Percentiles rank a stretch among this genome's conserved stretches.
phyloP scores from a whole-genome alignment of 2,888 invertebrate genomes.

The Acronicta psi region DNA sequence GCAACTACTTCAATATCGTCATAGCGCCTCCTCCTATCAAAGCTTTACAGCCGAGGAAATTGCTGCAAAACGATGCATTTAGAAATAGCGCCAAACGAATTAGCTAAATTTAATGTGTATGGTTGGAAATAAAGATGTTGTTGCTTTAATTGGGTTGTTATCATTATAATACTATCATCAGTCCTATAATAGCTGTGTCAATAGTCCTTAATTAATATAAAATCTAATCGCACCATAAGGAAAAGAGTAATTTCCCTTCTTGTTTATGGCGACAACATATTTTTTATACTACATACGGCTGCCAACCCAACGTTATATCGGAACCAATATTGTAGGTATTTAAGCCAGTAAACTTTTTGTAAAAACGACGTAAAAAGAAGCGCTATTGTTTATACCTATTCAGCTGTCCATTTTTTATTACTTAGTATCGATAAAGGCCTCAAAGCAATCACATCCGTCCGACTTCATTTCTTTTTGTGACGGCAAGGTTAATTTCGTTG shows the following conservation, averaged over 20 bases:
- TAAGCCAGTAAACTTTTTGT: background rate
- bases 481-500: slow-evolving; percentile 61
- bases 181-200: background rate
- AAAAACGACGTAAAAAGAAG: slow-evolving; percentile 22
- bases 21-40: slow-evolving; percentile 85
- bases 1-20: slow-evolving; percentile 85
- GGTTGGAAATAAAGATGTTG: slow-evolving; percentile 26
- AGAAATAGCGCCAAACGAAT: slow-evolving; percentile 64
- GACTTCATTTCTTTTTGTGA: slow-evolving; percentile 61
- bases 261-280: background rate
- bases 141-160: slow-evolving; percentile 14
- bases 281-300: slow-evolving; percentile 5
- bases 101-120: slow-evolving; percentile 34
- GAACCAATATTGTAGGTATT: slow-evolving; percentile 4
- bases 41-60: slow-evolving; percentile 79
- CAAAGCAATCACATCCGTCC: slow-evolving; percentile 69
- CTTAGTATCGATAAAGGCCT: slow-evolving; percentile 61
- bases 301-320: slow-evolving; percentile 6
- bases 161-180: slow-evolving; percentile 1
- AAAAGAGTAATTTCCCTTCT: background rate
- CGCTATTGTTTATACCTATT: slow-evolving; percentile 29
- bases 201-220: background rate
- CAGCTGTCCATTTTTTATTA: slow-evolving; percentile 58
- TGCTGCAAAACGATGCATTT: slow-evolving; percentile 67
- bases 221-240: background rate